These are phyloP conservation scores for Lasaia peninsularis DNA, from an alignment of 1,140 invertebrate species.

Conservation along the genomic window DNA sequence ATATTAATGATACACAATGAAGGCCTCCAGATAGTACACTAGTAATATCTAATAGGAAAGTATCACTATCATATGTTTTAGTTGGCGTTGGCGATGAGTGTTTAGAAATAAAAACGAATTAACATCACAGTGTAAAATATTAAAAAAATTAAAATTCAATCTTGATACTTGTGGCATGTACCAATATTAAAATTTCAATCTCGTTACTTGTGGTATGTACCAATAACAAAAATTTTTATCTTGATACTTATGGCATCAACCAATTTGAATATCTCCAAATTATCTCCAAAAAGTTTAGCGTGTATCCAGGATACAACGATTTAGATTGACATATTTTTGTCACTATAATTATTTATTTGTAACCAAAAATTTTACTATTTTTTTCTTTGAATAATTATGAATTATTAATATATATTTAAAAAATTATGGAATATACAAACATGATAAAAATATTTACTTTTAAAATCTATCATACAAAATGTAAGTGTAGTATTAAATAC, in stretches of 20 bases:
- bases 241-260: no score
- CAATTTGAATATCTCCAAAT: no score
- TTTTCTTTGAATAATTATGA: neutral
- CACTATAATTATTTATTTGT: neutral
- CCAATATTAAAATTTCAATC: no score
- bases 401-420: neutral
- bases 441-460: neutral
- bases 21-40: constrained; percentile 65
- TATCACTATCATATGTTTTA: constrained; percentile 40
- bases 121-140: no score
- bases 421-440: neutral
- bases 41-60: constrained; percentile 55
- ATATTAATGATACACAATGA: constrained; percentile 50
- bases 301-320: no score
- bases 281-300: no score
- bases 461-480: neutral
- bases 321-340: no score
- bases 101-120: neutral
- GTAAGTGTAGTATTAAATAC: neutral
- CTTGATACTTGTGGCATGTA: no score
- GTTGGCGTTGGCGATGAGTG: neutral
- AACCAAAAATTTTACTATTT: neutral
- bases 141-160: no score
- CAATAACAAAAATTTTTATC: no score
- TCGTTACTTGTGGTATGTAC: no score